phyloP scores from a whole-genome alignment of 2,797 vertebrate genomes.

The Xerus rutilus region DNA sequence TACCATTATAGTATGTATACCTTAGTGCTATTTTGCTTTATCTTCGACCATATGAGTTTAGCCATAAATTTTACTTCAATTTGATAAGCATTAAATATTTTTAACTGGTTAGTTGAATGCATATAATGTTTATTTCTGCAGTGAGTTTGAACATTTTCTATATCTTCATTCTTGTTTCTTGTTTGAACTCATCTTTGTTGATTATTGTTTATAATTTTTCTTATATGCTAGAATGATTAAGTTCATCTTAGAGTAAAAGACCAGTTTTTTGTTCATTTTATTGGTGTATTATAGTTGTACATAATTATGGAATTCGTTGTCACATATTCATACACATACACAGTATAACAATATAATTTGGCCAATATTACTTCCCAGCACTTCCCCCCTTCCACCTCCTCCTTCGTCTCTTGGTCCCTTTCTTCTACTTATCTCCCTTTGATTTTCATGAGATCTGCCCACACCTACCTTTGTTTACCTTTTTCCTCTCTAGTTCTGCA shows the following conservation, averaged over 20 bases:
- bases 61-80: not conserved
- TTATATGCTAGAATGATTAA: constrained; percentile 23
- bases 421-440: too few species aligned
- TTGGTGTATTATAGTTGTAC: too few species aligned
- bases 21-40: constrained; percentile 9
- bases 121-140: not conserved
- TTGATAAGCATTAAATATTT: not conserved
- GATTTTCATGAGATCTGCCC: too few species aligned
- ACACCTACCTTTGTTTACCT: too few species aligned
- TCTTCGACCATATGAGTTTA: not conserved
- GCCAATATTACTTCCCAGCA: too few species aligned
- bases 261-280: not conserved
- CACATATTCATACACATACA: too few species aligned
- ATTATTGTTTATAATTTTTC: constrained; percentile 40
- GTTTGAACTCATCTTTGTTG: not conserved
- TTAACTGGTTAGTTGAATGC: constrained; percentile 16
- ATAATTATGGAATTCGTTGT: too few species aligned
- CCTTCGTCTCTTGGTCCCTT: too few species aligned
- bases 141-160: constrained; percentile 48
- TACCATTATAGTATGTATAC: not conserved
- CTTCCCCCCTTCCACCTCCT: too few species aligned
- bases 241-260: constrained; percentile 40
- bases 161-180: constrained; percentile 23
- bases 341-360: too few species aligned
- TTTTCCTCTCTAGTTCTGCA: too few species aligned